These are phyloP conservation scores for Bombus breviceps DNA, from an alignment of 1,140 invertebrate genomes.

Conservation along the genomic window DNA sequence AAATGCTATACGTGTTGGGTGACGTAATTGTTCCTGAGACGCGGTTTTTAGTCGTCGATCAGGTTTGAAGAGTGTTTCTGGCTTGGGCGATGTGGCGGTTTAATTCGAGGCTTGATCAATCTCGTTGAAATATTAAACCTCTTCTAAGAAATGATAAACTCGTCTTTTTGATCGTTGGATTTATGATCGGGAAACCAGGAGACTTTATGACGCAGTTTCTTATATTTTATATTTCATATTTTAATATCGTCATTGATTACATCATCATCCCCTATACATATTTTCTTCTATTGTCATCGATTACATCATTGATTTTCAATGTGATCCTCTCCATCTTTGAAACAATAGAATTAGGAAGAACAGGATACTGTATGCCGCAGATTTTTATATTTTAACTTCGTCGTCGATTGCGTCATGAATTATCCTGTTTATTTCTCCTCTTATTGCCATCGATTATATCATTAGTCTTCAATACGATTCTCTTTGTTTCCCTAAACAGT, in stretches of 20 bases:
- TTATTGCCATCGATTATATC: neutral
- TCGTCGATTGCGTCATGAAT: too few species aligned
- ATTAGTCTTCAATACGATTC: neutral
- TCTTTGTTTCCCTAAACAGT: neutral
- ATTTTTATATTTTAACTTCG: too few species aligned
- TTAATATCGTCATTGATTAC: too few species aligned
- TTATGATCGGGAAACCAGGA: neutral
- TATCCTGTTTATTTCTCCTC: neutral
- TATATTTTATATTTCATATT: neutral
- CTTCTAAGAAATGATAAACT: neutral
- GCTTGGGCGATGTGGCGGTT: neutral
- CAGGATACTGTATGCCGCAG: too few species aligned
- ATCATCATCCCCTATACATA: too few species aligned
- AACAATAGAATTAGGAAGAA: neutral
- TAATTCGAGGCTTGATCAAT: neutral
- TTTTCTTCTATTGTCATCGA: neutral
- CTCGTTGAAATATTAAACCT: neutral
- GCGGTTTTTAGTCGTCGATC: neutral
- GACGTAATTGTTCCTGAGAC: constrained; percentile 19
- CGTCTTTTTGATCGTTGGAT: neutral
- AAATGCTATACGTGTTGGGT: neutral
- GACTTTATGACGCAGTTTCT: neutral
- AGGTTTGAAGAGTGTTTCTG: neutral
- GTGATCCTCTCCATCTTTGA: neutral
- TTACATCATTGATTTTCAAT: neutral